Conservation (phyloP, 2,113 vertebrate genomes). For the Castor canadensis region DNA sequence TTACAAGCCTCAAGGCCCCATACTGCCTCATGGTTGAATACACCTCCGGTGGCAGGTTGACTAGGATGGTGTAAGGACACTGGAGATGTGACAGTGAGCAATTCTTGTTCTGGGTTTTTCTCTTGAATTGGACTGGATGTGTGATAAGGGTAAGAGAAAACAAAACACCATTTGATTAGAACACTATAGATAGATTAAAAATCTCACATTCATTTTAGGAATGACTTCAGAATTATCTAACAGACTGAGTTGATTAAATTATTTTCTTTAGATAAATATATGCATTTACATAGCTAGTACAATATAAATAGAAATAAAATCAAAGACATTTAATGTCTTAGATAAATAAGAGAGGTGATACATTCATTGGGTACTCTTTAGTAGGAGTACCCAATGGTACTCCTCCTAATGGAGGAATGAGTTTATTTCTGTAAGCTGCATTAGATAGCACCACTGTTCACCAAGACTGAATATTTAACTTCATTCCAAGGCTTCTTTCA, state of each 20-base stretch:
- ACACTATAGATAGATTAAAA: neutral
- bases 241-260: neutral
- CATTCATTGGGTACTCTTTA: neutral
- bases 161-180: neutral
- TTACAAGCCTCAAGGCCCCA: constrained; percentile 72
- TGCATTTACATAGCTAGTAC: constrained; percentile 10
- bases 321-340: neutral
- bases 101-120: constrained; percentile 71
- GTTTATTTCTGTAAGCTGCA: neutral
- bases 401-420: neutral
- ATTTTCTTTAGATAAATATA: neutral
- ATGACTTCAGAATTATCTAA: constrained; percentile 20
- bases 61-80: neutral
- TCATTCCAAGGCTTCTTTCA: neutral
- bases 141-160: constrained; percentile 36
- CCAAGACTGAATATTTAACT: neutral
- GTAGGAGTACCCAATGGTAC: no score
- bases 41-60: neutral
- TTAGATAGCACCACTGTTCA: neutral
- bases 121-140: constrained; percentile 86
- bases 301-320: constrained; percentile 21
- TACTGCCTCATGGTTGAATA: constrained; percentile 63
- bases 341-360: neutral
- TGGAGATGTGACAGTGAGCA: accelerated
- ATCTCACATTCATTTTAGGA: constrained; percentile 1